phyloP scores from a whole-genome alignment of 2,888 invertebrate genomes.

The Cerastis leucographa region DNA sequence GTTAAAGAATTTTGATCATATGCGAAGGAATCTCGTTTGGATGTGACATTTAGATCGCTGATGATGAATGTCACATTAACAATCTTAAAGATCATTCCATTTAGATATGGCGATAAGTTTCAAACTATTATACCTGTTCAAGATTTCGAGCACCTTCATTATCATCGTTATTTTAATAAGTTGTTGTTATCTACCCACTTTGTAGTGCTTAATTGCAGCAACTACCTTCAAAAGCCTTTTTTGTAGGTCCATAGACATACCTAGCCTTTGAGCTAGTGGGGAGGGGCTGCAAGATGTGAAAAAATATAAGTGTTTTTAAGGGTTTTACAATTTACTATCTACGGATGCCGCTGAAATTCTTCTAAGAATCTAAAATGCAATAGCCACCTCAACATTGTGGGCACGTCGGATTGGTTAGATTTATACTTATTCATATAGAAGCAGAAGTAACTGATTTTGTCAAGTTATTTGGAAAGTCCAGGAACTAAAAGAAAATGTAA shows the following conservation, averaged over 20 bases:
- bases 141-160: not conserved
- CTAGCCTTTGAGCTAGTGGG: not conserved
- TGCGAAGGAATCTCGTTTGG: conserved; percentile 36
- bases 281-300: too few relatives aligned
- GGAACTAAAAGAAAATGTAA: too few relatives aligned
- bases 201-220: not conserved
- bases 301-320: too few relatives aligned
- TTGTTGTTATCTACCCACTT: not conserved
- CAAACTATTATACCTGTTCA: not conserved
- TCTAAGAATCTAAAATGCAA: too few relatives aligned
- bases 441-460: too few relatives aligned
- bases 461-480: too few relatives aligned
- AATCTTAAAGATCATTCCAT: conserved; percentile 31
- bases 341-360: too few relatives aligned
- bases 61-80: conserved; percentile 59
- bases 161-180: not conserved
- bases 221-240: not conserved
- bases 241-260: not conserved
- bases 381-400: too few relatives aligned
- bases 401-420: too few relatives aligned
- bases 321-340: too few relatives aligned
- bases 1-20: conserved; percentile 53
- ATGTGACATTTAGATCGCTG: conserved; percentile 59
- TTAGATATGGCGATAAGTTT: conserved; percentile 63
- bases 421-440: too few relatives aligned